A percentile compares a stretch with the other conserved stretches of the same genome.
phyloP scores from a whole-genome alignment of 2,797 vertebrate genomes.

The Galaxias olidus region DNA sequence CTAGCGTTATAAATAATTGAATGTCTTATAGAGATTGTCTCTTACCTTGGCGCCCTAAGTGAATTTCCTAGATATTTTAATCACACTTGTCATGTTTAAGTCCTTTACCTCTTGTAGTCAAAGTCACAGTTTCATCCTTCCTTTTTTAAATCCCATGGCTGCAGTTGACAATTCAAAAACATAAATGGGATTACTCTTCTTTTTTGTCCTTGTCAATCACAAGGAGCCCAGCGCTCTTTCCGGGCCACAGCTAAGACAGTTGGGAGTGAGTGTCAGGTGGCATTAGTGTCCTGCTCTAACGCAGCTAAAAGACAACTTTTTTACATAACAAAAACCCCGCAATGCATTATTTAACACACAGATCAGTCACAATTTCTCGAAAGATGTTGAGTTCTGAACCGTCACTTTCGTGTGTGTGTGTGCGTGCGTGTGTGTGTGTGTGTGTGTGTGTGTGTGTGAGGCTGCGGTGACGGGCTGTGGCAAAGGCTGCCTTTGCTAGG shows the following conservation, averaged over 20 bases:
- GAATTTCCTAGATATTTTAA: conserved; percentile 74
- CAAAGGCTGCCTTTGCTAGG: conserved; percentile 12
- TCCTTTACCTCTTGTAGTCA: conserved; percentile 74
- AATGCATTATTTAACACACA: conserved; percentile 77
- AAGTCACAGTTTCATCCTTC: conserved; percentile 78
- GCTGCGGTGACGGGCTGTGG: conserved; percentile 28
- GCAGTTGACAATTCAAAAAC: conserved; percentile 77
- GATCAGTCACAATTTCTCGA: conserved; percentile 70
- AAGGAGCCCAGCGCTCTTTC: conserved; percentile 46
- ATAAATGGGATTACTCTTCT: conserved; percentile 68
- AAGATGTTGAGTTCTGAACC: conserved; percentile 62
- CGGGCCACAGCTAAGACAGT: conserved; percentile 68
- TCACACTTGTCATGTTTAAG: conserved; percentile 74
- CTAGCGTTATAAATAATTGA: conserved; percentile 74
- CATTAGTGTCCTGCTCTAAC: conserved; percentile 72
- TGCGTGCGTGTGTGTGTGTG: too few relatives aligned
- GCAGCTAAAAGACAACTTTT: conserved; percentile 72
- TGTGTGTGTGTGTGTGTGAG: conserved; percentile 1
- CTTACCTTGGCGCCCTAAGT: conserved; percentile 64
- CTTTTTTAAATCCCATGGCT: conserved; percentile 68
- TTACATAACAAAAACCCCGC: conserved; percentile 70
- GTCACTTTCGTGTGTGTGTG: conserved; percentile 35
- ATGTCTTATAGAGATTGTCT: conserved; percentile 65
- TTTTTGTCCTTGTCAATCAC: conserved; percentile 85
- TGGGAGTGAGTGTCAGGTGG: conserved; percentile 76